Base-by-base conservation (phyloP, 2,888 invertebrate genomes). In the Boloria selene region DNA sequence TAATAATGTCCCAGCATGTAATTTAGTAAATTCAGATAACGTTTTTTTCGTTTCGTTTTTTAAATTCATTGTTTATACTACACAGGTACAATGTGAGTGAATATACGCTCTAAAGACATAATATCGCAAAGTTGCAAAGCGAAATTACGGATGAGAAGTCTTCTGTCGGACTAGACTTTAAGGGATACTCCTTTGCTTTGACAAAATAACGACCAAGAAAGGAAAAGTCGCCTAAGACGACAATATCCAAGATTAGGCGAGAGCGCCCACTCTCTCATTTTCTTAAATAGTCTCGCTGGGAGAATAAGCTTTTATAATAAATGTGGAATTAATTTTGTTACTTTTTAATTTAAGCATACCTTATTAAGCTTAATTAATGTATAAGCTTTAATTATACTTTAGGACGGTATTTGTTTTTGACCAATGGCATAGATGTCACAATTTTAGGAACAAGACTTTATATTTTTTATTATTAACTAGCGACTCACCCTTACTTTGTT, bases 191-290 rank as follows among this genome's bases (percentile, higher is more conserved):
- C 49, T 5, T 49, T 49, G n/a, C 49, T 59, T 49, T 59, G 59
- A 59, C 59, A 59, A 59, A 59, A 59, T 59, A 59, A 59, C 59
- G 59, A 49, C 59, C 49, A 59, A 47, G 59, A 59, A 47, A 59
- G 17, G 59, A 59, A 59, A 59, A 59, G 59, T 59, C 31, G 59
- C 49, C 44, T 44, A 59, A 59, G 59, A 59, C 49, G 59, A 59
- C 59, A 59, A 59, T 59, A 59, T 59, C 47, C 49, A 14, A 59
- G 59, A 59, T 59, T 59, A 59, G 59, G 31, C 13, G 16, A 13
- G 59, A 59, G 53, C 49, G 31, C 58, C 26, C 59, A 59, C 31
- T 47, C 47, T 59, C 38, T 59, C 59, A 49, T 59, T 59, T 59
- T 59, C 59, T 49, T 59, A 47, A 59, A 59, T 59, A 49, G 58